Percentiles rank a stretch among this genome's conserved stretches.
These are phyloP conservation scores for Hirtodrosophila trivittata DNA, from an alignment of 2,888 invertebrate species.

Conservation along the genomic window DNA sequence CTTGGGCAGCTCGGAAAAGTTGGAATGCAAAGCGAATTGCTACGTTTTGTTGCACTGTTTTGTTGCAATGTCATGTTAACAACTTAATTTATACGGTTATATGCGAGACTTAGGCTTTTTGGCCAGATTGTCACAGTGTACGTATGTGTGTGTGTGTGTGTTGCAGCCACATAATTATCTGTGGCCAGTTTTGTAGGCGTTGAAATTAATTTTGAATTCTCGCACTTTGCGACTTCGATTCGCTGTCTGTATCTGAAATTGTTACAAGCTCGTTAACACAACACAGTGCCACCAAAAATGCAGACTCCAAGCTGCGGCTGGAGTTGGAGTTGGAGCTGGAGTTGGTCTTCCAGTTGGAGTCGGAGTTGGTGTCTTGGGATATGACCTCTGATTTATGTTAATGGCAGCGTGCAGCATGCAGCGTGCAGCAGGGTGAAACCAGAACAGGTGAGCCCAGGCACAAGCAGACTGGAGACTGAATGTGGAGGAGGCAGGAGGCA, in stretches of 20 bases:
- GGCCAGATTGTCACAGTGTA: conserved; percentile 8
- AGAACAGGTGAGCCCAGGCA: conserved; percentile 73
- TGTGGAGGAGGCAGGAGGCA: conserved; percentile 55
- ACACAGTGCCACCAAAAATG: conserved; percentile 69
- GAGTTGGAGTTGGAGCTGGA: conserved; percentile 7
- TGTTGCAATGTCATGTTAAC: conserved; percentile 83
- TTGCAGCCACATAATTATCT: conserved; percentile 63
- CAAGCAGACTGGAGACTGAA: conserved; percentile 15
- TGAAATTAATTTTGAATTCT: conserved; percentile 81
- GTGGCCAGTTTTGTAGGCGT: conserved; percentile 77
- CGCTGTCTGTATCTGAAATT: conserved; percentile 72
- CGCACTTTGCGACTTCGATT: conserved; percentile 54
- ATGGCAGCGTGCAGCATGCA: conserved; percentile 42
- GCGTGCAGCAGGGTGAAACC: conserved; percentile 34
- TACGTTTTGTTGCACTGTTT: conserved; percentile 56
- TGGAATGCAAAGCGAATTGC: conserved; percentile 51
- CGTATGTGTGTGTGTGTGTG: conserved; percentile 9
- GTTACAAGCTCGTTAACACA: conserved; percentile 83
- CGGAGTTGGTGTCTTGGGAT: conserved; percentile 21
- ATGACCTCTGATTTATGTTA: conserved; percentile 79
- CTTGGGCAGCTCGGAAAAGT: conserved; percentile 15
- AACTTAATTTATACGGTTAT: conserved; percentile 83
- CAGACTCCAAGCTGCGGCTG: background rate
- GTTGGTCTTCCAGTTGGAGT: conserved; percentile 15
- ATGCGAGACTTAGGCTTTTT: conserved; percentile 48